Evolutionary conservation across 2,113 vertebrate species (phyloP), one percentile per base, ranked within the genome.

Genomic region (Glaucidium brasilianum): DNA sequence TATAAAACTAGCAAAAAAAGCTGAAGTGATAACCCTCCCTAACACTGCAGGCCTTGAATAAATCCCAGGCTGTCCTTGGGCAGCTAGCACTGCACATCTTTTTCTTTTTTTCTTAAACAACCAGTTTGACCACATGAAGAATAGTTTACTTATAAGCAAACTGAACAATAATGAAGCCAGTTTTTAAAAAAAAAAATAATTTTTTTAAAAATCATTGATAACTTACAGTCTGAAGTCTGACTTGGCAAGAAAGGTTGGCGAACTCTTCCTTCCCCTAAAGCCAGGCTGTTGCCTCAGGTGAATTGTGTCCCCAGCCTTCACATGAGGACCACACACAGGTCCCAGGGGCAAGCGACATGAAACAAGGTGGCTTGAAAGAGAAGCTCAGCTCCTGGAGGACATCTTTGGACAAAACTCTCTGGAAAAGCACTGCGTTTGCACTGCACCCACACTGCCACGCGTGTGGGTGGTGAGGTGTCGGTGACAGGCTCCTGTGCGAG

Each of bases 311-410:
- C 0, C 0, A 1, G 22, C 18, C 13, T 6, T 55, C 26, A 6
- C 29, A 17, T 1, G 0, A 11, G 1, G 3, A 45, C 66, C 0
- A 0, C 16, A 1, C 10, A 0, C 0, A 3, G 22, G 20, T 11
- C 50, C 25, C 6, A 4, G 13, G 7, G 15, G 18, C 12, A 13
- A 47, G 20, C 1, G 0, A 16, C 16, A 8, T 5, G 13, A 37
- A 73, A 29, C 3, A 12, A n/a, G 53, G 39, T 0, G 0, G 29
- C 23, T 8, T 23, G n/a, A 37, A 56, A 47, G 39, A 80, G 50
- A 32, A 73, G 22, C 18, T 55, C 3, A 0, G 6, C 47, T 73
- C 12, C 30, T 4, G 2, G 8, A 75, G 15, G 39, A 25, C 5
- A 10, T 15, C n/a, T 85, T 55, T 8, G 29, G 35, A 25, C 50